Evolutionary conservation across 2,888 invertebrate species (phyloP).

Genomic region (Bugulina stolonifera): DNA sequence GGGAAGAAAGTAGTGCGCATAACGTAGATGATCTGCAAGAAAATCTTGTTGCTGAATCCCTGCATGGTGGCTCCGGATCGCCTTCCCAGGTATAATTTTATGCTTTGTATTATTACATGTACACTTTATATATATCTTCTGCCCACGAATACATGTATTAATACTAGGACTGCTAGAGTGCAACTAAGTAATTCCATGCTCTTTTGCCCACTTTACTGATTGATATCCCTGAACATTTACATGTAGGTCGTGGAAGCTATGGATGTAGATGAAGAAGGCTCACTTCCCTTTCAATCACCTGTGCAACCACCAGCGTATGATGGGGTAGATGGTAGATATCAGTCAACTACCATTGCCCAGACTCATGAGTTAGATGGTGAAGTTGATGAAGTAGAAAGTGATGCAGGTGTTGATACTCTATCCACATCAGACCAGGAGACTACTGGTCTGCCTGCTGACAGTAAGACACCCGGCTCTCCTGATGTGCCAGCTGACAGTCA

Average conservation of each 20-base stretch:
- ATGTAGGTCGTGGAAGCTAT: not conserved
- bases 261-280: not conserved
- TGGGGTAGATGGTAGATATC: not conserved
- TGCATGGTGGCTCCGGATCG: not conserved
- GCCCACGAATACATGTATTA: too few species aligned
- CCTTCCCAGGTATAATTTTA: not conserved
- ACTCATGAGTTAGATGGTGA: not conserved
- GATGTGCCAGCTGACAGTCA: not conserved
- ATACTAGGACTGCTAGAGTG: too few species aligned
- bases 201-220: too few species aligned
- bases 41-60: not conserved
- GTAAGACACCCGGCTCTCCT: not conserved
- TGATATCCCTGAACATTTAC: too few species aligned
- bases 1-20: too few species aligned
- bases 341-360: not conserved
- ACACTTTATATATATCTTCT: too few species aligned
- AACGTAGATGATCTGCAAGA: not conserved
- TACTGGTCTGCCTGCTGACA: not conserved
- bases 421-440: too few species aligned
- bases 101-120: too few species aligned
- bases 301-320: not conserved
- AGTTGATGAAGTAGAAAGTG: not conserved
- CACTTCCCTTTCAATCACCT: not conserved
- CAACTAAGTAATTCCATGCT: too few species aligned
- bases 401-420: not conserved